These are phyloP conservation scores for Chironomus striatipennis DNA, from an alignment of 1,140 invertebrate species.

Conservation along the genomic window DNA sequence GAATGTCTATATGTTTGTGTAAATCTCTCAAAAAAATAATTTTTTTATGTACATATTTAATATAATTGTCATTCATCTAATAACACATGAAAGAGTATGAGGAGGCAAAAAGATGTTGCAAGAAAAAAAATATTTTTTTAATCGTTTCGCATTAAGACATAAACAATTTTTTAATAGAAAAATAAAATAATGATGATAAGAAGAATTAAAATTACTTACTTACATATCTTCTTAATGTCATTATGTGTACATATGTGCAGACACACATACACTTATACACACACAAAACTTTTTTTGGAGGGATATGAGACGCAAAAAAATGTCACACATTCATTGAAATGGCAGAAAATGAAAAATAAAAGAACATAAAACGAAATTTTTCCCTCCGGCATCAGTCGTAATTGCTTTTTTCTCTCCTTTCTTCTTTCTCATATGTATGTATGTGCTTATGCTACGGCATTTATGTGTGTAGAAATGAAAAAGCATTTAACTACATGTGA, in stretches of 20 bases:
- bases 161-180: neutral
- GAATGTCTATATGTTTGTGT: neutral
- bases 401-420: constrained; percentile 7
- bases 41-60: neutral
- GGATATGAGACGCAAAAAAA: neutral
- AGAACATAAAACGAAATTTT: constrained; percentile 2
- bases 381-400: constrained; percentile 10
- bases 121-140: neutral
- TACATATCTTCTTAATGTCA: too few species aligned
- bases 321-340: constrained; percentile 4
- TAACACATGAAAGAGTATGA: neutral
- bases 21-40: neutral
- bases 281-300: too few species aligned
- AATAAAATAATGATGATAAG: neutral
- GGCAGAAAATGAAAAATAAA: neutral
- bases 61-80: neutral
- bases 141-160: constrained; percentile 3
- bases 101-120: neutral
- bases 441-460: neutral
- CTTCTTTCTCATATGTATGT: neutral
- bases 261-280: too few species aligned
- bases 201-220: too few species aligned
- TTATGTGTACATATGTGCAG: too few species aligned
- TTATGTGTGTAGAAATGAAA: neutral
- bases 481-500: constrained; percentile 17